These are phyloP conservation scores for Tachyglossus aculeatus DNA, from an alignment of 2,797 vertebrate species.

Conservation along the genomic window DNA sequence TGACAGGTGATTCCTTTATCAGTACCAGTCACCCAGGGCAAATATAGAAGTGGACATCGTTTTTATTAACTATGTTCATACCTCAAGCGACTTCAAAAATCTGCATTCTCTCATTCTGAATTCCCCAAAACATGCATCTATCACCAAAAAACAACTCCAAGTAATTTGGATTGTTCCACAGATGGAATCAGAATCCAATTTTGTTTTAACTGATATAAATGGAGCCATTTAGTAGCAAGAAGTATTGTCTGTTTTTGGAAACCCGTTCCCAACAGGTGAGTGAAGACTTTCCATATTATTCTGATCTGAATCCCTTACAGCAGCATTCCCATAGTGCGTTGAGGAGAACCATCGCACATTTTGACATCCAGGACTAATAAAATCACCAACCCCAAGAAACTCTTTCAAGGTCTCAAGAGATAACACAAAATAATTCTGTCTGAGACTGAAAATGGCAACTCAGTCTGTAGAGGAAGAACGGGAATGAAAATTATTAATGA, in stretches of 20 bases:
- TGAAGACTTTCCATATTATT: constrained; percentile 16
- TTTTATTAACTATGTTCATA: constrained; percentile 3
- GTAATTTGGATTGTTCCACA: neutral
- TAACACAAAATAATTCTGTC: neutral
- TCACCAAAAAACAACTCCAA: neutral
- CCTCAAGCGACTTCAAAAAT: neutral
- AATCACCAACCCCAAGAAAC: neutral
- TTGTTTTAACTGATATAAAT: constrained; percentile 25
- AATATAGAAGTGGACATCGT: no score
- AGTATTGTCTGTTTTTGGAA: constrained; percentile 10
- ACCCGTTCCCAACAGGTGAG: neutral
- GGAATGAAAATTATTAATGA: neutral
- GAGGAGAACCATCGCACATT: constrained; percentile 15
- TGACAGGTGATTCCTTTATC: no score
- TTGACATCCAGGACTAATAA: constrained; percentile 20
- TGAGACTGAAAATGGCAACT: constrained; percentile 1
- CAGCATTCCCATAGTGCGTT: constrained; percentile 33
- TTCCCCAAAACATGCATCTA: neutral
- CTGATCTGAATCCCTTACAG: neutral
- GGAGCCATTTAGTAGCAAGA: neutral
- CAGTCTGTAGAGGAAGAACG: neutral
- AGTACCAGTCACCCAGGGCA: no score
- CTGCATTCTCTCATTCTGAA: neutral
- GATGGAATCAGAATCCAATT: neutral
- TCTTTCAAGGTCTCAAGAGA: constrained; percentile 10